Percentiles rank a stretch among this genome's conserved stretches.
phyloP scores from a whole-genome alignment of 2,888 invertebrate genomes.

The Dione vanillae region DNA sequence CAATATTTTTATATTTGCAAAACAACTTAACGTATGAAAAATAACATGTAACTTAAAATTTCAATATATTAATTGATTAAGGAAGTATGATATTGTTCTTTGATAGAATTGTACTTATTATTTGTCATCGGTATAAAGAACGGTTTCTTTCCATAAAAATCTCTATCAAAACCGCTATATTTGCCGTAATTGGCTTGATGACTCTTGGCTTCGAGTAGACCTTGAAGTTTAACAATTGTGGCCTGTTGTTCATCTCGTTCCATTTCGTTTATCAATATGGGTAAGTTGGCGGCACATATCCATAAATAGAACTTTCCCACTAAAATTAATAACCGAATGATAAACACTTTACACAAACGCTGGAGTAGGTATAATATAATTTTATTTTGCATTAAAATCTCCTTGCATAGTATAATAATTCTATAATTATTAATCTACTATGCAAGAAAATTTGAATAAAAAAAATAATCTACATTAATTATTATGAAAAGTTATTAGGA shows the following conservation, averaged over 20 bases:
- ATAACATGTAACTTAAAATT: not conserved
- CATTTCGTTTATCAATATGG: slow-evolving; percentile 73
- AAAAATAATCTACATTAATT: no score
- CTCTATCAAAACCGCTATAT: slow-evolving; percentile 15
- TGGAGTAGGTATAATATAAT: no score
- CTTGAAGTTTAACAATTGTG: slow-evolving; percentile 64
- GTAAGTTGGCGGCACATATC: slow-evolving; percentile 74
- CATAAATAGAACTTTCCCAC: slow-evolving; percentile 78
- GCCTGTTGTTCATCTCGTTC: slow-evolving; percentile 70
- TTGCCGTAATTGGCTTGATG: not conserved
- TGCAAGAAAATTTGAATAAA: no score
- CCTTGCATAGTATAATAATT: no score
- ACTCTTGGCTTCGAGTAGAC: slow-evolving; percentile 55
- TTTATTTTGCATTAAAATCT: no score
- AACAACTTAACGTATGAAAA: not conserved
- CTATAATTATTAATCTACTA: no score
- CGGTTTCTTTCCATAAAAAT: slow-evolving; percentile 28
- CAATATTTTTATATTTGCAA: not conserved
- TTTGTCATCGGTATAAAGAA: slow-evolving; percentile 33
- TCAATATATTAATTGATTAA: not conserved
- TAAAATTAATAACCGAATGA: slow-evolving; percentile 54
- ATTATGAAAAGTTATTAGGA: no score
- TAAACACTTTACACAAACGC: no score
- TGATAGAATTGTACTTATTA: not conserved
- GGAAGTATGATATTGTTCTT: not conserved